Evolutionary conservation across 2,113 vertebrate genomes (phyloP).

Genomic region (Grus americana): DNA sequence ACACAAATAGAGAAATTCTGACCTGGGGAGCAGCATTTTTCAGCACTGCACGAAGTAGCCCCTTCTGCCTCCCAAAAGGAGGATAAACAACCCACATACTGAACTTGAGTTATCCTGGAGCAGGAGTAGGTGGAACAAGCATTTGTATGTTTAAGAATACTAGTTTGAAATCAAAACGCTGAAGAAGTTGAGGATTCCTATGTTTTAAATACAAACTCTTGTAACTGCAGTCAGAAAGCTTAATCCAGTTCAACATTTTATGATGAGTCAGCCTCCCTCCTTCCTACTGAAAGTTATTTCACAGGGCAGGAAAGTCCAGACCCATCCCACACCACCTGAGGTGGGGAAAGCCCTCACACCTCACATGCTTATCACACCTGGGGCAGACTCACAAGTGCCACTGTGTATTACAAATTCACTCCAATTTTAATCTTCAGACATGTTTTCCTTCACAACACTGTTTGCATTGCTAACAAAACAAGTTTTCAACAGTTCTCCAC

Average conservation of each 20-base stretch:
- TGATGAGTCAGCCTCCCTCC: not conserved
- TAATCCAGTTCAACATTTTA: not conserved
- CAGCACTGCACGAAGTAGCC: not conserved
- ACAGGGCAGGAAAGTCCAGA: not conserved
- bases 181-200: not conserved
- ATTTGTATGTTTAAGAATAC: not conserved
- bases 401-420: not conserved
- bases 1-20: not conserved
- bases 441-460: not conserved
- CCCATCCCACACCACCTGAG: not conserved
- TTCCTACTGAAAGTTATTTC: not conserved
- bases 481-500: not conserved
- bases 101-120: not conserved
- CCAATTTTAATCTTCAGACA: not conserved
- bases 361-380: not conserved
- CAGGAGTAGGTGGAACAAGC: not conserved
- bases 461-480: not conserved
- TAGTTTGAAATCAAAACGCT: not conserved
- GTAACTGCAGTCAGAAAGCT: not conserved
- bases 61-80: too few species aligned
- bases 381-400: not conserved
- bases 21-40: not conserved
- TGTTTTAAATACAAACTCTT: not conserved
- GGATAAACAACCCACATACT: rapidly evolving
- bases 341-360: not conserved